These are phyloP conservation scores for Tricholaema leucomelas DNA, from an alignment of 2,113 vertebrate genomes.

Conservation along the genomic window DNA sequence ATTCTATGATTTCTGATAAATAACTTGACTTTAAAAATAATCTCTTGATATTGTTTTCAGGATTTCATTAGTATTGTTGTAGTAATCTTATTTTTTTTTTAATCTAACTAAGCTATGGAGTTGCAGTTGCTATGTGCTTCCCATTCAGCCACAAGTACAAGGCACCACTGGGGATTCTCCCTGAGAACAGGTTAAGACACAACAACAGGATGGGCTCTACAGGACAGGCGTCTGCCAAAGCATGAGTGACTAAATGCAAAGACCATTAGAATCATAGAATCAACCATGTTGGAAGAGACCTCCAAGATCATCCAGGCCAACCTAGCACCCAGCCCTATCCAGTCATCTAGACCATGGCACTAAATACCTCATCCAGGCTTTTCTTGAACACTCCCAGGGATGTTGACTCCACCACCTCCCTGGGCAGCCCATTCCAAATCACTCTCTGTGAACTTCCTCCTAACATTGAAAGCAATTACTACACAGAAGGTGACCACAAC, in stretches of 20 bases:
- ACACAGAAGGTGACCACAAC: not conserved
- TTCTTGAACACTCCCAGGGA: no score
- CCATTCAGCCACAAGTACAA: not conserved
- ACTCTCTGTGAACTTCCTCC: no score
- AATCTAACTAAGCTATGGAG: not conserved
- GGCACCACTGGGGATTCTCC: not conserved
- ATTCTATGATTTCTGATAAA: no score
- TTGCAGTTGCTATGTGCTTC: not conserved
- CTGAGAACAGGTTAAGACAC: not conserved
- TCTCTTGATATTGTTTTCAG: slow-evolving; percentile 52
- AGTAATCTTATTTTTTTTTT: not conserved
- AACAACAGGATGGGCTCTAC: not conserved
- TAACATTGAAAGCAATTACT: not conserved
- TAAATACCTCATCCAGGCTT: no score
- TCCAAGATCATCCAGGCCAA: no score
- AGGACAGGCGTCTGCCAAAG: rapidly evolving
- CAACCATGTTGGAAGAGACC: no score
- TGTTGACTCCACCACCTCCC: no score
- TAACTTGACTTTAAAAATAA: not conserved
- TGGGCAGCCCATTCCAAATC: no score
- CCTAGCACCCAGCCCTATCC: no score
- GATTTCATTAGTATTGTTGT: slow-evolving; percentile 19
- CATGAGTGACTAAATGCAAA: not conserved
- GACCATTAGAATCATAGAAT: no score
- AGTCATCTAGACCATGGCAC: no score